These are phyloP conservation scores for Myotis pilosus DNA, from an alignment of 2,797 vertebrate species.

Conservation along the genomic window DNA sequence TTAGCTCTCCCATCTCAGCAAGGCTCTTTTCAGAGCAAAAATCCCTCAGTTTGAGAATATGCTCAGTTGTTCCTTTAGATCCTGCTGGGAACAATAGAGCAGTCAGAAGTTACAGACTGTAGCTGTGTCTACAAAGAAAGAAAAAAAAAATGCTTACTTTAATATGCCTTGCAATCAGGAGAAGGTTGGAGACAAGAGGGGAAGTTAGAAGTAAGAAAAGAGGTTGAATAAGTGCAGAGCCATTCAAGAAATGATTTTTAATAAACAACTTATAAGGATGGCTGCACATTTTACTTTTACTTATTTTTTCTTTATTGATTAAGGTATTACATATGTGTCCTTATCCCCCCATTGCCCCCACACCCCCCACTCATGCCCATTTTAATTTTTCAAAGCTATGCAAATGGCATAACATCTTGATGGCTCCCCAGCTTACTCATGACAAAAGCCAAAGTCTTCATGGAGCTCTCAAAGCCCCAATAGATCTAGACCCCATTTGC, in stretches of 20 bases:
- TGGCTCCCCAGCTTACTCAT: not conserved
- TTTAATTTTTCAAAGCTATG: not conserved
- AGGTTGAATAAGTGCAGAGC: not conserved
- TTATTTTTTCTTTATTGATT: too few species aligned
- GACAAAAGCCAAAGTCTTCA: not conserved
- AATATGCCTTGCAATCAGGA: not conserved
- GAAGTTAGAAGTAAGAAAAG: not conserved
- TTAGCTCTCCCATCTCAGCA: not conserved
- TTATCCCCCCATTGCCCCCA: too few species aligned
- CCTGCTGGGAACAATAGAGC: not conserved
- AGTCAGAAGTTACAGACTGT: not conserved
- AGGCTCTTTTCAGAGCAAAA: not conserved
- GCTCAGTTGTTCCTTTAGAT: not conserved
- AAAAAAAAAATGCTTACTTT: not conserved
- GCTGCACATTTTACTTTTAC: not conserved
- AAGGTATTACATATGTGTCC: too few species aligned
- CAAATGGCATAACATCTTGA: not conserved
- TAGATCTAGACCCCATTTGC: not conserved
- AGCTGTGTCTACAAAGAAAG: not conserved
- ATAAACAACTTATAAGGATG: not conserved
- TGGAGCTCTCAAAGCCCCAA: not conserved
- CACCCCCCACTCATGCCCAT: not conserved
- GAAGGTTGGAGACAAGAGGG: not conserved
- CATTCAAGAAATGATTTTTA: not conserved
- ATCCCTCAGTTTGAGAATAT: not conserved